Base-by-base conservation (phyloP, 2,888 invertebrate species). In the Diploptera punctata region DNA sequence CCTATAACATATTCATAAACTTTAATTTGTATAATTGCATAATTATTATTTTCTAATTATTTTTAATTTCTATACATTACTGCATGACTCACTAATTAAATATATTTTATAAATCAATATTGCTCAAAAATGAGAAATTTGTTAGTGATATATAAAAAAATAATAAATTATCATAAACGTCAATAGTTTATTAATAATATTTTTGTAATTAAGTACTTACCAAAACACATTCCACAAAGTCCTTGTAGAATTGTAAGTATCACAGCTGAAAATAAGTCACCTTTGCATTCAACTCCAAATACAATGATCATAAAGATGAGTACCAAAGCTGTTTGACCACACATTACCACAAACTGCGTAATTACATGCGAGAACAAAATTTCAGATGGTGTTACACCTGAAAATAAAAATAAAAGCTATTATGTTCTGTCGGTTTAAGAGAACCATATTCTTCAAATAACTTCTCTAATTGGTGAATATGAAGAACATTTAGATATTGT, bases 181-280 rank as follows among this genome's bases (percentile, higher is more conserved):
- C n/a, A n/a, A n/a, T n/a, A n/a, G n/a, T n/a, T n/a, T n/a, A n/a
- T n/a, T n/a, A n/a, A n/a, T n/a, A n/a, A n/a, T n/a, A n/a, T n/a
- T n/a, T n/a, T n/a, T n/a, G n/a, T n/a, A n/a, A n/a, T n/a, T n/a
- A n/a, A n/a, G n/a, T n/a, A 76, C 83, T 81, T 79, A 88, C 98
- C 98, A 84, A 97, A 95, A 81, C 96, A 95, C 98, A 98, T 98
- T 78, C 98, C 98, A 82, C 97, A 96, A 47, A 97, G 88, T 81
- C 91, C 97, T 84, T 97, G 97, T 75, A 97, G 85, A 77, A 98
- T 87, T 1, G 97, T 96, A 38, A 97, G 85, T 76, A 94, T 85
- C 75, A 97, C 88, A 18, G 97, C 96, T 85, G 92, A 92, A 68
- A 91, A 86, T 67, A 97, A 89, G 70, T 95, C 93, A 16, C 98